Base-by-base conservation (phyloP, 2,888 invertebrate species). In the Tanypteryx hageni region DNA sequence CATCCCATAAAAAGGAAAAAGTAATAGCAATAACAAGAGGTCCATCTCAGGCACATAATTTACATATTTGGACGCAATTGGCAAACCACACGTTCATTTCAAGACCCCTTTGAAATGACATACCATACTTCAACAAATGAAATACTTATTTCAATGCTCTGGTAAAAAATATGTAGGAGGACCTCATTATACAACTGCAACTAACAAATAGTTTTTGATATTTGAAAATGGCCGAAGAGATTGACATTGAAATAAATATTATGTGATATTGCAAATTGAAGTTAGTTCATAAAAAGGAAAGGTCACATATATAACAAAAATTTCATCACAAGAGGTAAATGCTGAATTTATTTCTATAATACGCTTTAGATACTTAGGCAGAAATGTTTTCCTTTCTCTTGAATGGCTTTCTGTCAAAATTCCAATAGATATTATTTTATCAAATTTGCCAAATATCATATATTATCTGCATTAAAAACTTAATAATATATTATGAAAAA, bases 1-100 rank as follows among this genome's bases (percentile, higher is more conserved):
- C 76, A 76, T 68, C 22, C 27, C 22, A 13, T 11, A 27, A 11
- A 27, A 76, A 76, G 22, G 76, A 76, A 27, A n/a, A 76, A 76
- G 9, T 22, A n/a, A 76, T 22, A 76, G 76, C 76, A 27, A 27
- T 27, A 27, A 76, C 22, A 76, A 76, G 68, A 68, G 68, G 76
- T 76, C 76, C 76, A 76, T 76, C 76, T 76, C 76, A 76, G 76
- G 27, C 76, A 76, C 76, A 76, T 27, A 76, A 76, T 76, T 76
- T 14, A 76, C 64, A 89, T n/a, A 31, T 64, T n/a, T 89, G 89
- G 89, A 89, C 68, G 89, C 89, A 89, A 68, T 89, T 27, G 86
- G 61, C 86, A 86, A 86, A 64, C 89, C 89, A 59, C 89, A 44
- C 16, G 44, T 44, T 31, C 64, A 76, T 27, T 76, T 76, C 76